Conservation (phyloP, 2,888 invertebrate species). For the Drosophila ezoana region DNA sequence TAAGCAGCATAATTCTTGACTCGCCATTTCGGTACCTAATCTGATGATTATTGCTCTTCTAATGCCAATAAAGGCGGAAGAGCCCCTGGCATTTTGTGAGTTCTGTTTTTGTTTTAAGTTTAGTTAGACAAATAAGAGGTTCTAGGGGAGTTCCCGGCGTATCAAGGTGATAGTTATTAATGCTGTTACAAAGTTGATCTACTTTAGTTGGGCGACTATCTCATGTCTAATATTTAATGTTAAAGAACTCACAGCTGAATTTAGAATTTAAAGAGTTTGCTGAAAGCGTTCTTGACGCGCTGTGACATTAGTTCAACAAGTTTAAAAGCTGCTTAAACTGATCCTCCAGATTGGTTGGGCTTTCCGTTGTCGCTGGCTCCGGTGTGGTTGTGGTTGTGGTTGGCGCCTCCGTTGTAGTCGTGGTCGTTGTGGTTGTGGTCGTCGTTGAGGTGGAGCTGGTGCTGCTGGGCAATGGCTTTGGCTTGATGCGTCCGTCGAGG, state of each 20-base stretch:
- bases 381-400: slow-evolving; percentile 46
- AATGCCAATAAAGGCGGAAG: slow-evolving; percentile 3
- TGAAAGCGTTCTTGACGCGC: slow-evolving; percentile 20
- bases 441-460: slow-evolving; percentile 43
- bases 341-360: slow-evolving; percentile 57
- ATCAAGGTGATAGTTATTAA: no score
- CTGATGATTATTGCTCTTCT: neutral
- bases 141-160: no score
- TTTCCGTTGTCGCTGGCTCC: slow-evolving; percentile 44
- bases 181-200: no score
- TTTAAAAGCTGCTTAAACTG: slow-evolving; percentile 76
- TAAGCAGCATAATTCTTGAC: slow-evolving; percentile 30
- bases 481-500: slow-evolving; percentile 67
- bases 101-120: no score
- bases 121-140: no score
- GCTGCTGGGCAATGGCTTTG: slow-evolving; percentile 50
- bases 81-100: no score
- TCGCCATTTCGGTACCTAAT: neutral
- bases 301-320: slow-evolving; percentile 69
- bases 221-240: slow-evolving; percentile 2
- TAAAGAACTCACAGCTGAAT: neutral
- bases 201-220: neutral
- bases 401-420: slow-evolving; percentile 59
- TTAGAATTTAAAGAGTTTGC: slow-evolving; percentile 8
- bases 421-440: slow-evolving; percentile 62